Conservation (phyloP, 2,797 vertebrate species). For the Setipinna tenuifilis region DNA sequence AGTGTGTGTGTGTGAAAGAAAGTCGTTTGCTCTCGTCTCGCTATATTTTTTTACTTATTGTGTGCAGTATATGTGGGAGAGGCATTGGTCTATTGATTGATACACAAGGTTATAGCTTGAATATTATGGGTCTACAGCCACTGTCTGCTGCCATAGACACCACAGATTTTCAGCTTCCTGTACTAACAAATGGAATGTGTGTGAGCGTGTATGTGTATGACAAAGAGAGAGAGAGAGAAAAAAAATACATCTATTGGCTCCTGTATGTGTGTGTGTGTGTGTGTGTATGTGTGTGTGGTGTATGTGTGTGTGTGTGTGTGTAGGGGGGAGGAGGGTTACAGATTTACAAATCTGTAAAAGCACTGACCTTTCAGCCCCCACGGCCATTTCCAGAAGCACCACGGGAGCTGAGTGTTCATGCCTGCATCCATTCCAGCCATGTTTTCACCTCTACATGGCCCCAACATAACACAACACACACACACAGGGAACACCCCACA, state of each 20-base stretch:
- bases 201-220: neutral
- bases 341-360: constrained; percentile 50
- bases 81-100: neutral
- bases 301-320: neutral
- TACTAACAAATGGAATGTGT: neutral
- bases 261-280: neutral
- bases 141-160: neutral
- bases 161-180: neutral
- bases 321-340: constrained; percentile 6
- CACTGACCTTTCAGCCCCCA: constrained; percentile 48
- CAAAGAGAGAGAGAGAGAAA: too few species aligned
- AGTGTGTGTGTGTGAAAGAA: neutral
- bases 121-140: neutral
- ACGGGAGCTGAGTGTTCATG: neutral
- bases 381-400: neutral
- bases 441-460: neutral
- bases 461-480: too few species aligned
- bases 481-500: too few species aligned
- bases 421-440: neutral
- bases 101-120: neutral
- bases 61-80: neutral
- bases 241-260: too few species aligned
- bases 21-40: neutral
- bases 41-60: neutral
- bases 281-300: neutral